Conservation (phyloP, 1,140 invertebrate species). For the Drosophila sp. region DNA sequence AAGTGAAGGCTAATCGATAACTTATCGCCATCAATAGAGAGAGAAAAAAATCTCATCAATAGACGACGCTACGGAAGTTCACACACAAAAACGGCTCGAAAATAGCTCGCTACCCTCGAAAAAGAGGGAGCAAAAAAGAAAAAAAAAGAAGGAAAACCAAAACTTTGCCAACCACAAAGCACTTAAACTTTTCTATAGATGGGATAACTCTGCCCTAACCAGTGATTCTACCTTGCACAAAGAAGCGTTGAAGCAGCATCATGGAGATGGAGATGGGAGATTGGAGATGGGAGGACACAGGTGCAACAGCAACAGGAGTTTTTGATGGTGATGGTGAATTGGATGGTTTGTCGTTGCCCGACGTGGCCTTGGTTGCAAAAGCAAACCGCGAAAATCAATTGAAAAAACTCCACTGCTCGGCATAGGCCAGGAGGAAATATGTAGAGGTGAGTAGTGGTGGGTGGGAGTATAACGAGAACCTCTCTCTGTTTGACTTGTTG, state of each 20-base stretch:
- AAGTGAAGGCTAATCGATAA: slow-evolving; percentile 66
- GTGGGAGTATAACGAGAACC: slow-evolving; percentile 17
- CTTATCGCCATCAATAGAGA: slow-evolving; percentile 64
- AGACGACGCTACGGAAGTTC: slow-evolving; percentile 27
- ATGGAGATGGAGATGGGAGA: not conserved
- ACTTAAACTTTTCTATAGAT: slow-evolving; percentile 78
- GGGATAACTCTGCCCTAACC: slow-evolving; percentile 23
- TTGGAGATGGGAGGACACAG: slow-evolving; percentile 32
- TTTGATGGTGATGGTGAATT: not conserved
- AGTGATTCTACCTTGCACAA: slow-evolving; percentile 40
- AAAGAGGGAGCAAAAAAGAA: slow-evolving; percentile 12
- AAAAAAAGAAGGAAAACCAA: slow-evolving; percentile 10
- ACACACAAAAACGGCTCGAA: slow-evolving; percentile 42
- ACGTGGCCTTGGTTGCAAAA: slow-evolving; percentile 66
- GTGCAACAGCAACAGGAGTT: slow-evolving; percentile 50
- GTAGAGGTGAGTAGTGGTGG: not conserved
- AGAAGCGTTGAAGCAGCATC: slow-evolving; percentile 76
- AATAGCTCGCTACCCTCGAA: slow-evolving; percentile 27
- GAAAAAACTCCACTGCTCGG: slow-evolving; percentile 44
- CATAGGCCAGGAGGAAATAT: slow-evolving; percentile 17
- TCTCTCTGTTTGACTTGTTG: slow-evolving; percentile 69
- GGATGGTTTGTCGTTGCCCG: not conserved
- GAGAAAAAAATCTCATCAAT: slow-evolving; percentile 27
- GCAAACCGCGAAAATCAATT: slow-evolving; percentile 78
- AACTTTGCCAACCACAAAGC: slow-evolving; percentile 67